A percentile compares a stretch with the other conserved stretches of the same genome.
Conservation (phyloP, 2,888 invertebrate species). For the Drosophila vallismaia region DNA sequence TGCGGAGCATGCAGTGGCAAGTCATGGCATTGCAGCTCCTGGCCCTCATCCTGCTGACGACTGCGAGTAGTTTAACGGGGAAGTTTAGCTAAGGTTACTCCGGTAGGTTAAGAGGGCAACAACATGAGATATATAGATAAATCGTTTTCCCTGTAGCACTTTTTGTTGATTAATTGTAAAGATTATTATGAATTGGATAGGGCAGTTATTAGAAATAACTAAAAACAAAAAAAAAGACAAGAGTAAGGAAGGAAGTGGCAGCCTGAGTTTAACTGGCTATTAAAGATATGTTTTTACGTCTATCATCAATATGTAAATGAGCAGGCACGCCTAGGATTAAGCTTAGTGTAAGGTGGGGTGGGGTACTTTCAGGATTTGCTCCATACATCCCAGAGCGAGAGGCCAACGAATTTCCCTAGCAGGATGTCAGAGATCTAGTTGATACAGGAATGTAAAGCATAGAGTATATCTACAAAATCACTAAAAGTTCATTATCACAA, state of each 20-base stretch:
- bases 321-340: slow-evolving; percentile 70
- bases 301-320: slow-evolving; percentile 72
- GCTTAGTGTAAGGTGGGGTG: slow-evolving; percentile 42
- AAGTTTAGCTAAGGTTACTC: slow-evolving; percentile 42
- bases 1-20: slow-evolving; percentile 53
- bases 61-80: slow-evolving; percentile 49
- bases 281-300: slow-evolving; percentile 51
- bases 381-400: slow-evolving; percentile 33
- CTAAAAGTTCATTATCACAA: slow-evolving; percentile 29
- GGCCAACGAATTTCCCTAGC: slow-evolving; percentile 72
- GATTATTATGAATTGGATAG: slow-evolving; percentile 55
- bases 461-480: slow-evolving; percentile 32
- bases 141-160: slow-evolving; percentile 59
- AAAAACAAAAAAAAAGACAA: slow-evolving; percentile 45
- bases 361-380: not conserved
- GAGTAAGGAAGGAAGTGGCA: not conserved
- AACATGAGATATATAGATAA: slow-evolving; percentile 19
- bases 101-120: slow-evolving; percentile 32
- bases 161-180: slow-evolving; percentile 71
- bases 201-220: slow-evolving; percentile 78
- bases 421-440: slow-evolving; percentile 34
- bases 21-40: slow-evolving; percentile 66
- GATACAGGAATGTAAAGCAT: slow-evolving; percentile 47
- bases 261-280: slow-evolving; percentile 38
- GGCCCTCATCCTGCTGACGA: slow-evolving; percentile 59